Evolutionary conservation across 1,140 invertebrate genomes (phyloP).

Genomic region (Danaus plexippus): DNA sequence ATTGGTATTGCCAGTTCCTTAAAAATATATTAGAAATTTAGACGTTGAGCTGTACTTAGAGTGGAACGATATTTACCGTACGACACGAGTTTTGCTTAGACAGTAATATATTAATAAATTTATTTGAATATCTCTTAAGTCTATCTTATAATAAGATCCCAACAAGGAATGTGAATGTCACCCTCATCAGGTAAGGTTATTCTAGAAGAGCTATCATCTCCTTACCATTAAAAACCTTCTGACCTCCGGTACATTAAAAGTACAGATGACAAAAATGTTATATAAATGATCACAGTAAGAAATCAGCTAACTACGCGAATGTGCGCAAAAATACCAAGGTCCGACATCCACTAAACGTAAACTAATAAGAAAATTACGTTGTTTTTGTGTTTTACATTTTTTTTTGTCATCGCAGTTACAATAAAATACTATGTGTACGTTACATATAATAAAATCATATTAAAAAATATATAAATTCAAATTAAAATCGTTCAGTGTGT

Average conservation of each 20-base stretch:
- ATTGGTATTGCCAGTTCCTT: no score
- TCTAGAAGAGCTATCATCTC: conserved; percentile 16
- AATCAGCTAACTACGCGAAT: conserved; percentile 66
- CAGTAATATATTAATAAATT: not conserved
- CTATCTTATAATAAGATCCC: conserved; percentile 19
- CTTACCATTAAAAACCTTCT: conserved; percentile 13
- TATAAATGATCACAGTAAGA: conserved; percentile 66
- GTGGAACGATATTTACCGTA: no score
- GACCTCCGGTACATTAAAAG: conserved; percentile 17
- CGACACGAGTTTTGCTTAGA: no score
- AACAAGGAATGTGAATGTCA: conserved; percentile 13
- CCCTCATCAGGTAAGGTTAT: conserved; percentile 9
- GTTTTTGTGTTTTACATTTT: conserved; percentile 1
- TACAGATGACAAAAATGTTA: conserved; percentile 45
- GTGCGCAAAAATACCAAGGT: conserved; percentile 57
- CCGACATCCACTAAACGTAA: conserved; percentile 14
- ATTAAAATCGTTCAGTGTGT: not conserved
- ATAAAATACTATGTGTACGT: no score
- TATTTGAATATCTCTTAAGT: conserved; percentile 8
- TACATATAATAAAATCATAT: no score
- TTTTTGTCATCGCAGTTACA: not conserved
- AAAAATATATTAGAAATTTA: no score
- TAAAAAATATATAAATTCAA: no score
- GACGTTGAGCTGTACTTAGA: no score
- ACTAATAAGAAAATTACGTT: conserved; percentile 1